Evolutionary conservation across 2,113 vertebrate species (phyloP), one percentile per base, ranked within the genome.

Genomic region (Etia nguti): DNA sequence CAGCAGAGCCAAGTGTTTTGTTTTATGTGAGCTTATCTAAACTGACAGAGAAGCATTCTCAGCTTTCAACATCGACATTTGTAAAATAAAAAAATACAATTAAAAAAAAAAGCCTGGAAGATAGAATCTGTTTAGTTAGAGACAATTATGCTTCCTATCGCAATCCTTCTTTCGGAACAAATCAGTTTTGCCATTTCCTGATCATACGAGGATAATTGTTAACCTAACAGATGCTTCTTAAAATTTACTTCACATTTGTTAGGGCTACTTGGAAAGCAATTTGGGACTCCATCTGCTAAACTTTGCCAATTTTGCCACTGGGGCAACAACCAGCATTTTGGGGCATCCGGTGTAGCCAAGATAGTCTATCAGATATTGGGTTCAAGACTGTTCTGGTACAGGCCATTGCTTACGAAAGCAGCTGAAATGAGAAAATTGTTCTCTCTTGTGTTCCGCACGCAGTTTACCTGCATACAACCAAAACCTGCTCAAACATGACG

Each of bases 31-130:
- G 22, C 7, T n/a, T 55, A 31, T 86, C 31, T 86, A 48, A 18
- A 22, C 79, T 82, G 75, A 79, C 57, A 82, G 68, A 86, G 56
- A 86, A 83, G 80, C 80, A 84, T 59, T 46, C 43, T 22, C 13
- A 75, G 55, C 79, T 92, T 89, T 91, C 73, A 88, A 77, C 87
- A 80, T 11, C 2, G 48, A 68, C 80, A n/a, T 91, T 10, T 70
- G 11, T 6, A 16, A 86, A 85, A 38, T 48, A n/a, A 60, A 70
- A 6, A 9, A 29, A 81, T 65, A 65, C 6, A 65, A 62, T 62
- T 50, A 18, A 62, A 34, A 34, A 38, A 41, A 34, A 18, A 80
- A 10, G 54, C 62, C 4, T 6, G 6, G 6, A 20, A 20, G 70
- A 20, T 41, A 65, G 26, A 18, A 86, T 5, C 75, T 48, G 24